phyloP scores from a whole-genome alignment of 2,797 vertebrate genomes.

The Sebastes hopkinsi region DNA sequence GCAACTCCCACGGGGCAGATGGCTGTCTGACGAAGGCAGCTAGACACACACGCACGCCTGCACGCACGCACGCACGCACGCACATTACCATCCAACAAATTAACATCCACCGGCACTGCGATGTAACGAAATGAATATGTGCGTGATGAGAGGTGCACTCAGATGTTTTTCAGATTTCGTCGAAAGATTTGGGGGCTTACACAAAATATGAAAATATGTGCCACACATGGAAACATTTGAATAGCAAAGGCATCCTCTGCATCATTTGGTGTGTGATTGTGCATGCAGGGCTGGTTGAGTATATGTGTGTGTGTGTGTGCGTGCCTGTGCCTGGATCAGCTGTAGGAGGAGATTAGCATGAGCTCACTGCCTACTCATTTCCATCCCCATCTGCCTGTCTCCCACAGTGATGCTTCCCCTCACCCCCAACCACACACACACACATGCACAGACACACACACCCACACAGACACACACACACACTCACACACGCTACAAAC shows the following conservation, averaged over 20 bases:
- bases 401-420: conserved; percentile 69
- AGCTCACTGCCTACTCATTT: conserved; percentile 79
- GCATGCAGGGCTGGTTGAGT: conserved; percentile 19
- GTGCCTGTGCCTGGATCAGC: conserved; percentile 65
- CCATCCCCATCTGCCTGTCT: conserved; percentile 80
- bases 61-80: neutral
- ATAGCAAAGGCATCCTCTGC: conserved; percentile 35
- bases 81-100: neutral
- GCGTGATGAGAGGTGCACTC: neutral
- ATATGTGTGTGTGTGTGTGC: conserved; percentile 8
- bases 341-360: conserved; percentile 79
- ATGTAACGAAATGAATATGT: neutral
- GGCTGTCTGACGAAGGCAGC: conserved; percentile 61
- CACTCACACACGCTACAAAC: conserved; percentile 16
- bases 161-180: conserved; percentile 6
- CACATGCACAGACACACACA: conserved; percentile 2
- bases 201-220: conserved; percentile 13
- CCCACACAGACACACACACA: neutral
- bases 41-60: conserved; percentile 3
- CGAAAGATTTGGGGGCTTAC: conserved; percentile 5
- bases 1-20: conserved; percentile 71
- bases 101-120: neutral
- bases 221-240: conserved; percentile 11
- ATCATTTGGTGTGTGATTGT: conserved; percentile 48
- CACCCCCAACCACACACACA: neutral